phyloP scores from a whole-genome alignment of 2,797 vertebrate species.

The Tenualosa ilisha region DNA sequence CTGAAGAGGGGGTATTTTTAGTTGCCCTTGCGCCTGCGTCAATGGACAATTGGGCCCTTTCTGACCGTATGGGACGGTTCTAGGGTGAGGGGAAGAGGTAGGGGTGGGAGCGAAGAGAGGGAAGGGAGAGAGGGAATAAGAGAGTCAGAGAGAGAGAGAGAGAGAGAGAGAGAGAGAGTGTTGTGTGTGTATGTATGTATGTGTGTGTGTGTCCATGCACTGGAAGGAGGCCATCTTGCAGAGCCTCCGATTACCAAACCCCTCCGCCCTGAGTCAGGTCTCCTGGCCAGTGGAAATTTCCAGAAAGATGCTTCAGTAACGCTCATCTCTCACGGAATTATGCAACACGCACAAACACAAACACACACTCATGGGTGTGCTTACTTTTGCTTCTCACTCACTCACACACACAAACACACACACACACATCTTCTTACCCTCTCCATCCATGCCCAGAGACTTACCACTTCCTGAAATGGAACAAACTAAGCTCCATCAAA shows the following conservation, averaged over 20 bases:
- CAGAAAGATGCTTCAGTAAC: constrained; percentile 56
- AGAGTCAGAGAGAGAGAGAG: neutral
- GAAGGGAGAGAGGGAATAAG: neutral
- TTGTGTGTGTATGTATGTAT: too few species aligned
- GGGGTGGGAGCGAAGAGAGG: constrained; percentile 49
- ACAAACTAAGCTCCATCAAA: constrained; percentile 46
- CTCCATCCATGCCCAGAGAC: constrained; percentile 15
- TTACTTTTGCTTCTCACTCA: too few species aligned
- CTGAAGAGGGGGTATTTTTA: constrained; percentile 75
- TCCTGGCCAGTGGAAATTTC: constrained; percentile 75
- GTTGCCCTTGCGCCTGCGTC: constrained; percentile 58
- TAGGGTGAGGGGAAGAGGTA: constrained; percentile 41
- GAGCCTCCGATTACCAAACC: constrained; percentile 59
- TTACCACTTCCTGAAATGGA: constrained; percentile 50
- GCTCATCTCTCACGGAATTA: constrained; percentile 51
- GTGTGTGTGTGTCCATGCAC: constrained; percentile 32
- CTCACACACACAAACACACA: constrained; percentile 30
- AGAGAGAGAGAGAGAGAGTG: constrained; percentile 46
- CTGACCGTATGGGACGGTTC: constrained; percentile 64
- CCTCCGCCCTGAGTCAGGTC: constrained; percentile 24
- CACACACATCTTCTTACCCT: constrained; percentile 22
- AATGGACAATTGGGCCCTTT: constrained; percentile 78
- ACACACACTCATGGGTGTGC: constrained; percentile 29
- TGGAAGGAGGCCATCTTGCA: constrained; percentile 73
- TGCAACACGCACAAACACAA: constrained; percentile 56